Base-by-base conservation (phyloP, 2,888 invertebrate species). In the Dicranocentrus wangi region DNA sequence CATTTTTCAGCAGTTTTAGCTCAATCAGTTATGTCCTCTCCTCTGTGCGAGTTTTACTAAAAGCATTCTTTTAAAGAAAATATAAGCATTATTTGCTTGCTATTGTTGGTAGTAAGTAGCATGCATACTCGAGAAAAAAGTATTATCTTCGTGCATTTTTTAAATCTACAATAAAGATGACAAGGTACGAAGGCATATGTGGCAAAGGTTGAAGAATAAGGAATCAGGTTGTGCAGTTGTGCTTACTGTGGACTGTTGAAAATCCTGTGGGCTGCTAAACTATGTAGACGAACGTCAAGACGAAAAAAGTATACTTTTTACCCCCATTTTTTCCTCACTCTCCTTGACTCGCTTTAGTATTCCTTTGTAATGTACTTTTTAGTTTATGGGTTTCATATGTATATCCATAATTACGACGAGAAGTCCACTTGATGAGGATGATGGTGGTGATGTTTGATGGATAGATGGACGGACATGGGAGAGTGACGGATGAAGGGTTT, bases 401-500 rank as follows among this genome's bases (percentile, higher is more conserved):
- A 47, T 47, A 32, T 32, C 68, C n/a, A n/a, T n/a, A 55, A 77
- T 69, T 42, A 69, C 23, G 73, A 61, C 13, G 55, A 51, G 66
- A 69, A 69, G 68, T 69, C 55, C 61, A 69, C 69, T 69, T 69
- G 77, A 69, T 77, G 77, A 77, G 51, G 25, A 61, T 47, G 61
- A 51, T 51, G 60, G 65, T 65, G 19, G 27, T 43, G 79, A 79
- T 58, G 55, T 53, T 79, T 79, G 79, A 79, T 79, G 65, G 79
- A 79, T 79, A 60, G 79, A 79, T 66, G 66, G 71, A 71, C 71
- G 55, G 65, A 76, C 58, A 76, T 2, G 70, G 55, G 71, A 58
- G 78, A 71, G 32, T 79, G 79, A 79, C 79, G 71, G 71, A 39
- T 79, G 79, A 79, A 63, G 71, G 71, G 71, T 79, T 71, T 65